A percentile compares a stretch with the other conserved stretches of the same genome.
Conservation (phyloP, 1,140 invertebrate genomes). For the Drosophila pallidifrons region DNA sequence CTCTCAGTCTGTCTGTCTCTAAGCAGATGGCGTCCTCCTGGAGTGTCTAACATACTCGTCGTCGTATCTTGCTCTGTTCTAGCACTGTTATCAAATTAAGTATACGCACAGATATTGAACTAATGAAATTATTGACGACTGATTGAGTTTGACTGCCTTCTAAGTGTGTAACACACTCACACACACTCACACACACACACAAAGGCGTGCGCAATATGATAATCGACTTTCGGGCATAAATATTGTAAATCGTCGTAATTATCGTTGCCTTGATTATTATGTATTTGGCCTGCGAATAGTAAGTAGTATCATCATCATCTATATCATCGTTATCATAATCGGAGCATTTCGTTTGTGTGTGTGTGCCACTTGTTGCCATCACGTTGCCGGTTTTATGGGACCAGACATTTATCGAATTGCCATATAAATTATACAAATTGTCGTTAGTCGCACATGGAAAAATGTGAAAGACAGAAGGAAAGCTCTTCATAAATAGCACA, state of each 20-base stretch:
- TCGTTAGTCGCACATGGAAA: conserved; percentile 36
- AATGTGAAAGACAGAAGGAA: background rate
- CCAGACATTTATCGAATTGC: conserved; percentile 63
- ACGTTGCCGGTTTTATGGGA: conserved; percentile 50
- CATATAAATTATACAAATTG: conserved; percentile 74
- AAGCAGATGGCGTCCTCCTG: too few relatives aligned
- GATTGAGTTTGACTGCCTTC: conserved; percentile 54
- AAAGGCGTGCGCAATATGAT: conserved; percentile 3
- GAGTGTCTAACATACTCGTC: too few relatives aligned
- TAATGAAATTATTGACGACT: conserved; percentile 78
- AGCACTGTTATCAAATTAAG: conserved; percentile 56
- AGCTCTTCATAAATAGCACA: conserved; percentile 27
- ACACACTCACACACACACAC: background rate
- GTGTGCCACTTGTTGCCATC: conserved; percentile 46
- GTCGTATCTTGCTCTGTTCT: background rate
- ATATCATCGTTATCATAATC: conserved; percentile 2
- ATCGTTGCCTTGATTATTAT: conserved; percentile 32
- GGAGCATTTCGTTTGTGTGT: background rate
- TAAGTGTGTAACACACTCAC: background rate
- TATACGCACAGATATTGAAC: conserved; percentile 68
- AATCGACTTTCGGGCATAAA: conserved; percentile 51
- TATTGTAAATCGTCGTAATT: conserved; percentile 54
- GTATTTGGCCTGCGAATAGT: background rate
- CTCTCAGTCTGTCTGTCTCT: conserved; percentile 8
- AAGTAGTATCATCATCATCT: background rate